phyloP scores from a whole-genome alignment of 2,888 invertebrate species.

The Harpalus rufipes region DNA sequence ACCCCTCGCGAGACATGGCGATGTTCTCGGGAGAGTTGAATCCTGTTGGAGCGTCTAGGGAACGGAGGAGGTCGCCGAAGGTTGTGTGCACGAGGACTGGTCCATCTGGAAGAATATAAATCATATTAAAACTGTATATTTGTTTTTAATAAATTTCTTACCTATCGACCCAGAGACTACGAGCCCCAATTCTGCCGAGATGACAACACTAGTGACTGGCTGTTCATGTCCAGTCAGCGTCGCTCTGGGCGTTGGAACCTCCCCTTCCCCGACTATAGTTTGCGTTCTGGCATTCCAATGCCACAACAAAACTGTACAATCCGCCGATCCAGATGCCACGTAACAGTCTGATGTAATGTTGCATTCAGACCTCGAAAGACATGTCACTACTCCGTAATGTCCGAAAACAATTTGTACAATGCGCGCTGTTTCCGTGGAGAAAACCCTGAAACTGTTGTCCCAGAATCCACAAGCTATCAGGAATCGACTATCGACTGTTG shows the following conservation, averaged over 20 bases:
- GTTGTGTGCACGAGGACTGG: slow-evolving; percentile 98
- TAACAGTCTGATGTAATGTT: slow-evolving; percentile 99
- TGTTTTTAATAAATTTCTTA: slow-evolving; percentile 70
- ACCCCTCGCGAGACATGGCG: slow-evolving; percentile 97
- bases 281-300: slow-evolving; percentile 99
- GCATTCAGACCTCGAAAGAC: slow-evolving; percentile 97
- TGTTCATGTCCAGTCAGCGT: slow-evolving; percentile 99
- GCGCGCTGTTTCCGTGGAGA: slow-evolving; percentile 97
- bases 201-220: slow-evolving; percentile 95
- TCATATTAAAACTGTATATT: neutral
- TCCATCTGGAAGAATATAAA: slow-evolving; percentile 83
- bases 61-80: slow-evolving; percentile 95
- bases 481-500: slow-evolving; percentile 98
- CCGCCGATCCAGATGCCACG: slow-evolving; percentile 97
- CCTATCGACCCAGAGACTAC: slow-evolving; percentile 95
- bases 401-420: slow-evolving; percentile 99
- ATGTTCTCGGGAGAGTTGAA: slow-evolving; percentile 91
- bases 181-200: slow-evolving; percentile 98
- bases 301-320: slow-evolving; percentile 99
- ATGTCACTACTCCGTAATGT: slow-evolving; percentile 99
- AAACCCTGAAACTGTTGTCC: slow-evolving; percentile 99
- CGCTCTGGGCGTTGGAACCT: slow-evolving; percentile 96
- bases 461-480: slow-evolving; percentile 99
- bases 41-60: slow-evolving; percentile 89
- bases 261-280: slow-evolving; percentile 98